Conservation (phyloP, 2,797 vertebrate species). For the Peromyscus aztecus region DNA sequence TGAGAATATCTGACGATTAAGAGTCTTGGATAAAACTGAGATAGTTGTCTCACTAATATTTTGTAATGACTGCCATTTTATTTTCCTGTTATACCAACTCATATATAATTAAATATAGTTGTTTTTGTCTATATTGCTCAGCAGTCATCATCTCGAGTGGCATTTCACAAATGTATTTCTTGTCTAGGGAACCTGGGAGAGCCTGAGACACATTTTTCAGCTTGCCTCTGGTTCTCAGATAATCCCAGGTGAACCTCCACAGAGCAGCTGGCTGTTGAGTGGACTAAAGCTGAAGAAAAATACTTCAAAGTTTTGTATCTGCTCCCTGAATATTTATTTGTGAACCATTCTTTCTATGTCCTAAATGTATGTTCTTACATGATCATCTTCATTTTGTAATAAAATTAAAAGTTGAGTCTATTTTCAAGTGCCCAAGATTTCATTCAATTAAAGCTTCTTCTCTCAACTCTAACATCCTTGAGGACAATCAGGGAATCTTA, state of each 20-base stretch:
- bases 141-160: not conserved
- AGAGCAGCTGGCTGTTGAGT: not conserved
- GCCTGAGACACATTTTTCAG: not conserved
- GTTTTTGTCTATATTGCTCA: not conserved
- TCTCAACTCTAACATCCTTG: not conserved
- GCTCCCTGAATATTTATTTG: not conserved
- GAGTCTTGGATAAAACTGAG: not conserved
- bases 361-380: not conserved
- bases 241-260: not conserved
- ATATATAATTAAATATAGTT: not conserved
- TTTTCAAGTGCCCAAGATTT: not conserved
- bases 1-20: not conserved
- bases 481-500: not conserved
- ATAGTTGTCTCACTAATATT: not conserved
- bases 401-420: not conserved
- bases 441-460: constrained; percentile 23
- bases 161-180: not conserved
- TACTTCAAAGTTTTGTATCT: not conserved
- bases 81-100: not conserved
- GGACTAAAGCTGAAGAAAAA: not conserved
- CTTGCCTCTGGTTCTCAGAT: not conserved
- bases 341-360: not conserved
- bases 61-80: not conserved
- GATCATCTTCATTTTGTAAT: not conserved
- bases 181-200: not conserved